These are phyloP conservation scores for Ommatoiulus sabulosus DNA, from an alignment of 2,888 invertebrate genomes.

Conservation along the genomic window DNA sequence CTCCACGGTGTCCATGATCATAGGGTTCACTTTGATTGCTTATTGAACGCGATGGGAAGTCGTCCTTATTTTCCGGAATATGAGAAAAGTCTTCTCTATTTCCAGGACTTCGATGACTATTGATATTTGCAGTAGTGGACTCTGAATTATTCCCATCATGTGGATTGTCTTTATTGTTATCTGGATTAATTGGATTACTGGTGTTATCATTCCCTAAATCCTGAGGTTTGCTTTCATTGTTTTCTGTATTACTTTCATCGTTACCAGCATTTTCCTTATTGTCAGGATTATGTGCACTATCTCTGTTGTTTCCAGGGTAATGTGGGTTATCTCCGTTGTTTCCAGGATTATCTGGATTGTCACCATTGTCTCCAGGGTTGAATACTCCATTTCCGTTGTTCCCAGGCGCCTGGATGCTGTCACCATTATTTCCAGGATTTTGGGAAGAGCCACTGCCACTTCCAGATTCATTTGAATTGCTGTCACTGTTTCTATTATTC, in stretches of 20 bases:
- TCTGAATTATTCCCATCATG: neutral
- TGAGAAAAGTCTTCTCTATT: neutral
- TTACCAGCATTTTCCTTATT: neutral
- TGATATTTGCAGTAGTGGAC: neutral
- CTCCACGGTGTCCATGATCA: neutral
- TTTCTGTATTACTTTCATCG: neutral
- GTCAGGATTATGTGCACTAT: constrained; percentile 25
- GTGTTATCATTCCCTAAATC: neutral
- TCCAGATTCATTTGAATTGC: constrained; percentile 23
- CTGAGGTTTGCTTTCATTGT: neutral
- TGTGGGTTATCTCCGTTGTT: constrained; percentile 47
- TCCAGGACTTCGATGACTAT: neutral
- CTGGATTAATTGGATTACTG: neutral
- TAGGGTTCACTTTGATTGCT: neutral
- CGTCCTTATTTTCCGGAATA: neutral
- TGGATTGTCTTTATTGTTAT: neutral
- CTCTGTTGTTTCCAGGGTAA: constrained; percentile 42
- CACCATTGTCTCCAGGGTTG: constrained; percentile 40
- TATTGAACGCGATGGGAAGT: neutral
- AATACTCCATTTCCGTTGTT: neutral
- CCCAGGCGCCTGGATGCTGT: neutral
- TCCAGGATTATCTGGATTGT: constrained; percentile 44
- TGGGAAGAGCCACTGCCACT: neutral
- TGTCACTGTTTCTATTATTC: neutral
- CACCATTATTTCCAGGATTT: constrained; percentile 40